phyloP scores from a whole-genome alignment of 2,113 vertebrate species.

The Hyperopisus bebe region DNA sequence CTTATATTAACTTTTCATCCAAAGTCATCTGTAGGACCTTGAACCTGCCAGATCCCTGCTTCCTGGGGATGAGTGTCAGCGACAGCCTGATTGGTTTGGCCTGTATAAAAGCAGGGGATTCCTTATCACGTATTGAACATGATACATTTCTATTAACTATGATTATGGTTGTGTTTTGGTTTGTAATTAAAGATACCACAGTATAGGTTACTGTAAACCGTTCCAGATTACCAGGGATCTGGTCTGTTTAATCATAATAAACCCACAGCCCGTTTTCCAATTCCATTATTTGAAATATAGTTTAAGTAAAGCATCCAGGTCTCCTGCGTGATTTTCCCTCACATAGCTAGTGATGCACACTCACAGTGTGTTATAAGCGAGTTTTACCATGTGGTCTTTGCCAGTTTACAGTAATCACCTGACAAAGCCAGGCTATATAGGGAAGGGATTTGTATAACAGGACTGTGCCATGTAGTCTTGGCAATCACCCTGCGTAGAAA shows the following conservation, averaged over 20 bases:
- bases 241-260: not conserved
- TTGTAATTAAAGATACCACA: not conserved
- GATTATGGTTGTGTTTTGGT: not conserved
- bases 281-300: not conserved
- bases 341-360: not conserved
- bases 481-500: not conserved
- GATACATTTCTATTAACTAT: not conserved
- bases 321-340: not conserved
- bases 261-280: not conserved
- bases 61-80: not conserved
- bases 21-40: not conserved
- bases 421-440: not conserved
- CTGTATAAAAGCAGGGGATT: not conserved
- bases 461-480: not conserved
- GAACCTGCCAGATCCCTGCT: not conserved
- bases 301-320: not conserved
- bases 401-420: not conserved
- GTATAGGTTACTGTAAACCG: not conserved
- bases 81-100: not conserved
- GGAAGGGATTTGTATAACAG: not conserved
- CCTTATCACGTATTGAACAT: not conserved
- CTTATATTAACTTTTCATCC: not conserved
- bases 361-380: not conserved
- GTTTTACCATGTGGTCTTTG: not conserved
- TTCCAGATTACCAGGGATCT: not conserved